Conservation (phyloP, 1,140 invertebrate genomes). For the Copidosoma floridanum region DNA sequence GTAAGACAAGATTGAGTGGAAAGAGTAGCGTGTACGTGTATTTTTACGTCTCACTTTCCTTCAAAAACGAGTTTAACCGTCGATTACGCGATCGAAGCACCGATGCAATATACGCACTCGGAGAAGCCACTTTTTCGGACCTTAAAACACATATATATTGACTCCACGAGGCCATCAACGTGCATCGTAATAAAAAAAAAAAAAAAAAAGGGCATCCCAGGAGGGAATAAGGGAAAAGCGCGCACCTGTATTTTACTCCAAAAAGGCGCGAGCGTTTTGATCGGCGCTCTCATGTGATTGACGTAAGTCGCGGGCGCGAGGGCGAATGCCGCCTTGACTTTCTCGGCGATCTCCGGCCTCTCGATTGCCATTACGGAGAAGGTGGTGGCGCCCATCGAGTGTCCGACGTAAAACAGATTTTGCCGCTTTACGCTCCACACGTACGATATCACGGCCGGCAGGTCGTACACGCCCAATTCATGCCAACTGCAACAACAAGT, state of each 20-base stretch:
- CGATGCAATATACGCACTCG: no score
- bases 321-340: slow-evolving; percentile 60
- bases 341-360: slow-evolving; percentile 53
- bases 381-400: slow-evolving; percentile 64
- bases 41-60: no score
- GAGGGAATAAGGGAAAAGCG: no score
- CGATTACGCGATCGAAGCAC: no score
- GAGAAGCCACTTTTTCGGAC: no score
- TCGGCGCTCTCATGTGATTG: slow-evolving; percentile 67
- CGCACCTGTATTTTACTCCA: slow-evolving; percentile 61
- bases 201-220: no score
- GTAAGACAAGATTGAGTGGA: background rate
- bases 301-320: slow-evolving; percentile 76
- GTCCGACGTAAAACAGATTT: slow-evolving; percentile 58
- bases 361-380: slow-evolving; percentile 64
- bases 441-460: slow-evolving; percentile 62
- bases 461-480: slow-evolving; percentile 63
- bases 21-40: no score
- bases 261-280: slow-evolving; percentile 62
- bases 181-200: no score
- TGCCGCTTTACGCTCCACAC: slow-evolving; percentile 29
- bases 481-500: slow-evolving; percentile 31
- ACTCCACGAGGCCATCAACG: no score
- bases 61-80: no score
- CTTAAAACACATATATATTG: no score